Evolutionary conservation across 2,797 vertebrate species (phyloP), one percentile per base, ranked within the genome.

Genomic region (Acanthiza pusilla): DNA sequence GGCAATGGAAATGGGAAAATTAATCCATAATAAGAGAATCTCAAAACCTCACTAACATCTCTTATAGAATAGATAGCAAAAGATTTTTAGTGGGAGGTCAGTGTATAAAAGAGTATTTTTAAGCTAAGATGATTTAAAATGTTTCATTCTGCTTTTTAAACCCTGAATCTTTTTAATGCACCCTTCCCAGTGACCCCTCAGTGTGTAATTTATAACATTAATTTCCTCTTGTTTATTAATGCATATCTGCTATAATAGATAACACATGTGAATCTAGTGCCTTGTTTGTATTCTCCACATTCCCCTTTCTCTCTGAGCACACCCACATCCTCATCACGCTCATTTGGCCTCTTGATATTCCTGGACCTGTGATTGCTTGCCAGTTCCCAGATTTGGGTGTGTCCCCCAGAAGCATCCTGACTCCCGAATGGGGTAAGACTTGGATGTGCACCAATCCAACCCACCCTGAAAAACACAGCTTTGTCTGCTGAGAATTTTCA

Each of bases 301-400:
- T 76, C 21, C 26, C 18, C 9, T 62, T 80, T 78, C 66, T 48
- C 58, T 38, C 34, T 79, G 73, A 48, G 40, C 62, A 91, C 73
- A 75, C 85, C 85, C 74, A 86, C 0, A 0, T 38, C 47, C 32
- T 50, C 14, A 40, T 45, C 47, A 34, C 22, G 22, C 25, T 87
- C 57, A 8, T 1, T 55, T 16, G n/a, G 22, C 7, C 29, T 92
- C 50, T n/a, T 62, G 66, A 34, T 96, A 81, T 43, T 79, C 34
- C 66, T 70, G 60, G 43, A 73, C 40, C 45, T 47, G 23, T 42
- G 78, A 67, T 47, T 34, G 12, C 26, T 73, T 90, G 77, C 83
- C 66, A 58, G 67, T 95, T 95, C 60, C 74, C 93, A 91, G 36
- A 50, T 60, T 26, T 87, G 90, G 76, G 85, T 63, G 80, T 91